Base-by-base conservation (phyloP, 2,113 vertebrate species). In the Eurystomus gularis region DNA sequence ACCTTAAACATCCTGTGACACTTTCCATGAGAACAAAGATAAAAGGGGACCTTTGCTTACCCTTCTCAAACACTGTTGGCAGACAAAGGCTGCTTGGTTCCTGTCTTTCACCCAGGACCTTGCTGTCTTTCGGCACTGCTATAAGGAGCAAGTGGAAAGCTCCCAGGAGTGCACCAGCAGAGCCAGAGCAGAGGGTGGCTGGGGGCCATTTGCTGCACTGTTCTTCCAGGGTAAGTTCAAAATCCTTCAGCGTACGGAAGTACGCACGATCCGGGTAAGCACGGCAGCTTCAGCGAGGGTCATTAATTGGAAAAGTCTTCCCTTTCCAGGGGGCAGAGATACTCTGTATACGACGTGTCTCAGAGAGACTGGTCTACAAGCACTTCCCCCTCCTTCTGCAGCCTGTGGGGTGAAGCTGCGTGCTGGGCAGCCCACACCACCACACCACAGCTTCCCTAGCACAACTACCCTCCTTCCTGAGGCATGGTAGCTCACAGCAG, bases 1-100 rank as follows among this genome's bases (percentile, higher is more conserved):
- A 92, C 90, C 79, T 72, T 71, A 88, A 86, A 95, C 69, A 84
- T 81, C 69, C 92, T 83, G 72, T 71, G 72, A 90, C 81, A 82
- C 69, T 92, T 93, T 69, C 80, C 77, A 52, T 64, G 26, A 75
- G 88, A 92, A 91, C 51, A 83, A 60, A 93, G 90, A 90, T 77
- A 73, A 90, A 90, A 62, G 1, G 19, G 20, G 42, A 28, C 49
- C 42, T 60, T 90, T 86, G 46, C 44, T 60, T 82, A 75, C 55
- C 72, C 72, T 94, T 70, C 77, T 61, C 28, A 31, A 49, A 69
- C n/a, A 24, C 44, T 51, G 57, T 23, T 4, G 1, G 83, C 72
- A 71, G 46, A 68, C 65, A 46, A 84, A 55, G 61, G 57, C 39
- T 52, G 42, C 49, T 82, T 72, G 84, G 62, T 57, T 44, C 33